phyloP scores from a whole-genome alignment of 2,113 vertebrate species.

The Poicephalus meyeri region DNA sequence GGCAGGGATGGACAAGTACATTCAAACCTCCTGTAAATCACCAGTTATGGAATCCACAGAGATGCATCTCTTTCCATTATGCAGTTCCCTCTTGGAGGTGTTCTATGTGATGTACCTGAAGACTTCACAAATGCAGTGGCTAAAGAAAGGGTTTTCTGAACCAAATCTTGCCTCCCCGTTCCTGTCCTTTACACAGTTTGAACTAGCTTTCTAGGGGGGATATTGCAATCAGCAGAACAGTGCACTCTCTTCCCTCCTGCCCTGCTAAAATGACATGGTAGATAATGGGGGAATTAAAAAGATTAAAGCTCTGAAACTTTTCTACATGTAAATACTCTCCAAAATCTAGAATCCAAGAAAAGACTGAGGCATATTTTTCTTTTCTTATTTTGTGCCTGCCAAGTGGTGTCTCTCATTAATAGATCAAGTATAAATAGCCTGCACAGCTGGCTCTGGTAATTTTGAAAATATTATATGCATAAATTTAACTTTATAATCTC shows the following conservation, averaged over 20 bases:
- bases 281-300: background rate
- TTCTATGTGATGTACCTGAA: background rate
- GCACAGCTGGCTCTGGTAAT: slow-evolving; percentile 61
- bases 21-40: background rate
- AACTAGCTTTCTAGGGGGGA: background rate
- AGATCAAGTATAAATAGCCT: slow-evolving; percentile 67
- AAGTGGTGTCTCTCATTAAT: slow-evolving; percentile 67
- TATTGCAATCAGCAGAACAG: background rate
- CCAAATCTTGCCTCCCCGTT: background rate
- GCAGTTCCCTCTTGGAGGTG: background rate
- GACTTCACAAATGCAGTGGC: background rate
- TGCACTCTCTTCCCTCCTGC: background rate
- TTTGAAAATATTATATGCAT: slow-evolving; percentile 74
- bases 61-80: background rate
- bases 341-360: slow-evolving; percentile 45
- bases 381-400: slow-evolving; percentile 57
- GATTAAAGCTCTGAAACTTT: slow-evolving; percentile 13
- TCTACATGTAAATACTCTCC: background rate
- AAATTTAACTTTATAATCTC: slow-evolving; percentile 75
- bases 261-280: background rate
- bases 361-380: slow-evolving; percentile 42
- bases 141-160: background rate
- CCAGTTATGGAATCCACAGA: background rate
- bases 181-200: background rate
- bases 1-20: background rate